Base-by-base conservation (phyloP, 2,797 vertebrate genomes). In the Phoxinus dragarum region DNA sequence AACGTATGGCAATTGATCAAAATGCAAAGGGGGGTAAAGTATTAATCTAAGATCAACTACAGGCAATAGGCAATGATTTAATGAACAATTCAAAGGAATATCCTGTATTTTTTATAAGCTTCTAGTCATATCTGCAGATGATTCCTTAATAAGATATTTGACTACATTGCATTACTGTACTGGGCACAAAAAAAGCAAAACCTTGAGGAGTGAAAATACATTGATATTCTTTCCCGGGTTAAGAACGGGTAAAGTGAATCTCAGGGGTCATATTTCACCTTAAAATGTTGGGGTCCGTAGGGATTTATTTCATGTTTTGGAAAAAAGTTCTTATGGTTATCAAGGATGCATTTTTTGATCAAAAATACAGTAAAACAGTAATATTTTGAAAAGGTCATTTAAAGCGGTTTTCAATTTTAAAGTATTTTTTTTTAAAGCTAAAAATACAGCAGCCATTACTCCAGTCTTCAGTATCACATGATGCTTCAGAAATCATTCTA, bases 1-100 rank as follows among this genome's bases (percentile, higher is more conserved):
- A 66, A 83, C 12, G 56, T 11, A 2, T 17, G 5, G 64, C 27
- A 44, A 78, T 52, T 84, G 56, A 78, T 59, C 34, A 1, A 77
- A 84, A 56, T 34, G 21, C 5, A 36, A 84, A 69, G 19, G 8
- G 36, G 23, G 23, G 17, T 21, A 31, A 69, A 42, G 61, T 69
- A 44, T 84, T 79, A 67, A 54, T 82, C 40, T 68, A 68, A 84
- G 44, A 69, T 79, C 49, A 69, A 72, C 75, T 79, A 61, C 38
- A 61, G 72, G 66, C 66, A 83, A 38, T 49, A 52, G 56, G 42
- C 59, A 64, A 7, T 27, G 16, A 52, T 74, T 23, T 66, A 42
- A 77, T 77, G 81, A 67, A 52, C 52, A 66, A 75, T 67, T 76
- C 42, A 75, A 59, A 54, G 2, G 44, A 42, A 40, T 66, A 27